Conservation (phyloP, 2,797 vertebrate genomes). For the Helicolenus hilgendorfi region DNA sequence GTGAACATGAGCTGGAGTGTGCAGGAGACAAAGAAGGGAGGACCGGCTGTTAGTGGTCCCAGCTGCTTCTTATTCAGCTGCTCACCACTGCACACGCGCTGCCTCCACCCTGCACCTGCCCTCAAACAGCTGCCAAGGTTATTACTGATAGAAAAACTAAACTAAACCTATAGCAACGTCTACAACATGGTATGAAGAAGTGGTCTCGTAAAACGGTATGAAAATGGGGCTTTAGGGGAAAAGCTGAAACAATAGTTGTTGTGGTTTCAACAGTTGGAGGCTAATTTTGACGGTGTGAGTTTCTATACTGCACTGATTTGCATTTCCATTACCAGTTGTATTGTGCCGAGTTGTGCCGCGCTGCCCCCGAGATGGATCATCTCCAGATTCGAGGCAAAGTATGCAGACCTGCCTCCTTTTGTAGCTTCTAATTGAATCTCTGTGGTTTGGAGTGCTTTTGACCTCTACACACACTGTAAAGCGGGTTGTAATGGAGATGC, state of each 20-base stretch:
- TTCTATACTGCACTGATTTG: not conserved
- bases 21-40: slow-evolving; percentile 49
- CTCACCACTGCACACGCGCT: slow-evolving; percentile 61
- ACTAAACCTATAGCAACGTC: slow-evolving; percentile 17
- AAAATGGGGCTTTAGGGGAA: not conserved
- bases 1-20: slow-evolving; percentile 33
- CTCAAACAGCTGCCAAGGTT: slow-evolving; percentile 76
- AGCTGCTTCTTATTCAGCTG: slow-evolving; percentile 81
- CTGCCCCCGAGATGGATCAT: too few species aligned
- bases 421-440: too few species aligned
- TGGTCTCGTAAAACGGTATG: not conserved
- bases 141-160: slow-evolving; percentile 30
- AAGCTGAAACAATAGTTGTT: slow-evolving; percentile 29
- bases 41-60: slow-evolving; percentile 47
- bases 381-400: too few species aligned
- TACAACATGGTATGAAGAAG: not conserved
- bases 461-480: too few species aligned
- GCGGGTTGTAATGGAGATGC: too few species aligned
- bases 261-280: not conserved
- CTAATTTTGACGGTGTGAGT: not conserved
- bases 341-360: too few species aligned
- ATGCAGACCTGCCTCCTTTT: too few species aligned
- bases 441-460: too few species aligned
- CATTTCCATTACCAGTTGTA: too few species aligned
- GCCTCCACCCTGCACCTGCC: slow-evolving; percentile 67